Percentiles rank a stretch among this genome's conserved stretches.
phyloP scores from a whole-genome alignment of 2,888 invertebrate species.

The Andrena camellia region DNA sequence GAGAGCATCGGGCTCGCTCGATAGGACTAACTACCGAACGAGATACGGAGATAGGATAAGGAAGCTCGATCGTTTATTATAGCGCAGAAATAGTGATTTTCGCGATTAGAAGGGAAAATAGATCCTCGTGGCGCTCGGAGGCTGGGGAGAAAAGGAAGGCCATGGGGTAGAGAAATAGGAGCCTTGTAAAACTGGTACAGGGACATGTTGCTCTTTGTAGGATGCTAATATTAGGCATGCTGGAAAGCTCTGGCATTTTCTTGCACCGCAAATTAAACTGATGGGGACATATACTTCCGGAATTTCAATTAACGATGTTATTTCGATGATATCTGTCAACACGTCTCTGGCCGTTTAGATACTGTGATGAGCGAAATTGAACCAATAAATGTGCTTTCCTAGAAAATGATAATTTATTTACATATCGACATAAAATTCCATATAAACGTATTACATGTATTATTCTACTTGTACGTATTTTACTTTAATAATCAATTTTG shows the following conservation, averaged over 20 bases:
- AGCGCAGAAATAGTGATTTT: conserved; percentile 46
- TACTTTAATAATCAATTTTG: too few relatives aligned
- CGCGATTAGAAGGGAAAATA: conserved; percentile 41
- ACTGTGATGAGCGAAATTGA: too few relatives aligned
- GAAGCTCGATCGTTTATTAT: conserved; percentile 46
- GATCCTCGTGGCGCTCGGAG: neutral
- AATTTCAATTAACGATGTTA: neutral
- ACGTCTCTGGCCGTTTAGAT: too few relatives aligned
- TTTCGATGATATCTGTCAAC: too few relatives aligned
- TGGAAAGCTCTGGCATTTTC: conserved; percentile 3
- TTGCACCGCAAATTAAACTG: neutral
- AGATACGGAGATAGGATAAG: conserved; percentile 27
- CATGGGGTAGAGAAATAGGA: conserved; percentile 18
- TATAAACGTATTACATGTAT: too few relatives aligned
- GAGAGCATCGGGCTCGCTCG: neutral
- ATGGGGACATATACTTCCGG: neutral
- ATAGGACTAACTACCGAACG: conserved; percentile 25
- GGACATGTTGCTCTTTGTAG: conserved; percentile 30
- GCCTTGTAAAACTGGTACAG: conserved; percentile 52
- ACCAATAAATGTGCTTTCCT: too few relatives aligned
- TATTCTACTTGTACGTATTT: too few relatives aligned
- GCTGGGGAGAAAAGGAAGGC: neutral
- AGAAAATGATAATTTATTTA: too few relatives aligned
- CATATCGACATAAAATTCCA: too few relatives aligned
- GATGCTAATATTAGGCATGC: conserved; percentile 32